Evolutionary conservation across 2,888 invertebrate species (phyloP), one percentile per base, ranked within the genome.

Genomic region (Metellina segmentata): DNA sequence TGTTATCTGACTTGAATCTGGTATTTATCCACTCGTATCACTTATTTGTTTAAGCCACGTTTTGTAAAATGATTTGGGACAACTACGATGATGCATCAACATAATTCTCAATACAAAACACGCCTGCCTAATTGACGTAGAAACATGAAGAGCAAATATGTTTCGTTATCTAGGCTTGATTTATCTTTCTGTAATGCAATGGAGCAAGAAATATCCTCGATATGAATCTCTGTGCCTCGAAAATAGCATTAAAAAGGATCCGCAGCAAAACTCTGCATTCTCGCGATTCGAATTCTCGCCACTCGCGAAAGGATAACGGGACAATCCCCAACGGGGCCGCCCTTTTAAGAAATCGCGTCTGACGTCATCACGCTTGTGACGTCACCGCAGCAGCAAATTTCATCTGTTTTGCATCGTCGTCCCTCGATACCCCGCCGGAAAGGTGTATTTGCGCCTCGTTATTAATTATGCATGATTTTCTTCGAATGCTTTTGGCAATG

Each of bases 381-480:
- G 81, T 79, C 87, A 87, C 81, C 11, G 13, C 20, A 61, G n/a
- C 34, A 19, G 7, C n/a, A 53, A 53, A 75, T n/a, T 72, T 70
- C 53, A 52, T 70, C 81, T 82, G 49, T 34, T 91, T 91, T 86
- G 81, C 90, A 86, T 91, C 51, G n/a, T 48, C 20, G 19, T 91
- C 90, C 90, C 90, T 48, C 53, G 90, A 53, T 69, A 81, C 77
- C 69, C 20, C 8, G n/a, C 61, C 81, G 81, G 81, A 86, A 70
- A 71, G 85, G 86, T 81, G 77, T 82, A 91, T 91, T 91, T 91
- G 86, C 75, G 71, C 49, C 52, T 53, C 51, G 70, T 91, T 86
- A 91, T 91, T 91, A 91, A 91, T 82, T 91, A 91, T 91, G 86
- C 90, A 91, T 91, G 71, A 74, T 69, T 86, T 91, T 91, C 81